Evolutionary conservation across 2,888 invertebrate species (phyloP).

Genomic region (Cheilosia pagana): DNA sequence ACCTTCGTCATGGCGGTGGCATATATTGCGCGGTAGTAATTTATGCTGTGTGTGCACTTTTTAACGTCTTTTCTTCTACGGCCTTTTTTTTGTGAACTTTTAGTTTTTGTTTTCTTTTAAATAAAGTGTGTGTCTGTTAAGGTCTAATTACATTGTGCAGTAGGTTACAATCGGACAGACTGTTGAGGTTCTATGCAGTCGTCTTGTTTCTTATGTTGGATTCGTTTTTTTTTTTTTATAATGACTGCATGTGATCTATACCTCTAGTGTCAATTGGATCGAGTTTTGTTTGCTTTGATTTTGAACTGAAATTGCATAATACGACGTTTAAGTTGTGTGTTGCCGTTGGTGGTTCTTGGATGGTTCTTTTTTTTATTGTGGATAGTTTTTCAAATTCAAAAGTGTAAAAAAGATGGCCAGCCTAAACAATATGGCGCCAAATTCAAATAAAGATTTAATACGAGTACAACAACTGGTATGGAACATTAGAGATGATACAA

Average conservation of each 20-base stretch:
- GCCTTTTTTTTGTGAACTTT: slow-evolving; percentile 14
- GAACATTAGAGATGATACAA: no score
- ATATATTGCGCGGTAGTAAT: slow-evolving; percentile 71
- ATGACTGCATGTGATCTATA: slow-evolving; percentile 9
- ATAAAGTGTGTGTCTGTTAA: slow-evolving; percentile 52
- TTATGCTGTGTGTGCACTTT: slow-evolving; percentile 74
- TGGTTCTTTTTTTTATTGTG: no score
- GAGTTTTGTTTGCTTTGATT: slow-evolving; percentile 30
- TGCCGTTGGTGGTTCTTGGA: no score
- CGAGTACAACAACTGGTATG: no score
- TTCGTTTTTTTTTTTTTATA: slow-evolving; percentile 15
- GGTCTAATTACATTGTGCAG: slow-evolving; percentile 64
- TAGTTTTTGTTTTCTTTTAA: slow-evolving; percentile 30
- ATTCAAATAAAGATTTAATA: no score
- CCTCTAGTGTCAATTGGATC: slow-evolving; percentile 18
- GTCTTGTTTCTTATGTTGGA: slow-evolving; percentile 11
- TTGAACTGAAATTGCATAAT: slow-evolving; percentile 37
- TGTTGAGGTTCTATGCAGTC: slow-evolving; percentile 14
- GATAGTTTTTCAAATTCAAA: no score
- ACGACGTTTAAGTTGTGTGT: no score
- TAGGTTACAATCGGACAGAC: slow-evolving; percentile 25
- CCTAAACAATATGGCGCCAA: no score
- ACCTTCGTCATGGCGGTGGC: slow-evolving; percentile 72
- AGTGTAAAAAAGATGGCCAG: no score
- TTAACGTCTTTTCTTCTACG: slow-evolving; percentile 36